Percentiles rank a stretch among this genome's conserved stretches.
These are phyloP conservation scores for Epinephelus moara DNA, from an alignment of 2,113 vertebrate genomes.

Conservation along the genomic window DNA sequence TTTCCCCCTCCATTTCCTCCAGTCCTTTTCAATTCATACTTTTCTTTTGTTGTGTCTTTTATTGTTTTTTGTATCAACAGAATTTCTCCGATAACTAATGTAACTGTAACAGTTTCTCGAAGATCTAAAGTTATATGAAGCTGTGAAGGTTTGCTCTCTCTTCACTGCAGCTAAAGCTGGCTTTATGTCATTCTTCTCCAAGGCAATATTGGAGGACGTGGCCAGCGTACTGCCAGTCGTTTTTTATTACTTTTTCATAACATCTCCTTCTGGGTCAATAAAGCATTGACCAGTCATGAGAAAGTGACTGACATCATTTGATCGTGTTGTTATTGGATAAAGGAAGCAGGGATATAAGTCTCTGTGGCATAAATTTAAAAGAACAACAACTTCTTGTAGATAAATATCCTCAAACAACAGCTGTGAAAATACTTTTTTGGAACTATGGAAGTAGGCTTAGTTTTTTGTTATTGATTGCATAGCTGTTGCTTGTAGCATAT, in stretches of 20 bases:
- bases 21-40: neutral
- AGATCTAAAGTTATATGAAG: neutral
- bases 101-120: neutral
- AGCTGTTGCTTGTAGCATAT: neutral
- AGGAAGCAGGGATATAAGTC: neutral
- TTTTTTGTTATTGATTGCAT: neutral
- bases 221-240: conserved; percentile 5
- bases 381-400: neutral
- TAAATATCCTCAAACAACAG: neutral
- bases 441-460: too few relatives aligned
- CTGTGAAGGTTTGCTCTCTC: neutral
- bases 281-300: neutral
- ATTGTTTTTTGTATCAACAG: neutral
- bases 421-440: neutral
- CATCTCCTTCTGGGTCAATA: conserved; percentile 31
- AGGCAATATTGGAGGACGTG: neutral
- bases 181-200: neutral
- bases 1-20: neutral
- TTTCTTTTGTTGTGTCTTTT: neutral
- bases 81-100: neutral
- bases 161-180: neutral
- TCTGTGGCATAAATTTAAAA: neutral
- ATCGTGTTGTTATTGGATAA: conserved; percentile 21
- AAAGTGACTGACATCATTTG: conserved; percentile 14
- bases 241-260: conserved; percentile 24